Conservation (phyloP, 1,140 invertebrate species). For the Daktulosphaira vitifoliae region DNA sequence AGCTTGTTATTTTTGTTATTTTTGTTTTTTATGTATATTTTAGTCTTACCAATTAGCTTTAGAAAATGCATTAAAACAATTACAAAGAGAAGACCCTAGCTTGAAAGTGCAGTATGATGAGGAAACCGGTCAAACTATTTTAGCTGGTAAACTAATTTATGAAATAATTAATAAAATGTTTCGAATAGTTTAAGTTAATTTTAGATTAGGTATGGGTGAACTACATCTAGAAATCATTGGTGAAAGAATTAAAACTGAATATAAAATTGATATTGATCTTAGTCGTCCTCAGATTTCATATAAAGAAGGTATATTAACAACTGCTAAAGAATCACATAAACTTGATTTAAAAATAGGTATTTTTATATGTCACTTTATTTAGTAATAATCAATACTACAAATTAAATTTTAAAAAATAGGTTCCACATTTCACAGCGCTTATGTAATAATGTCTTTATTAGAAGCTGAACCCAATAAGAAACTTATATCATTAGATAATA, state of each 20-base stretch:
- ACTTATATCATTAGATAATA: constrained; percentile 52
- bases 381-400: too few relatives aligned
- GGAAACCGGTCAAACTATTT: constrained; percentile 77
- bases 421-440: constrained; percentile 2
- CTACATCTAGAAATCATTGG: constrained; percentile 92
- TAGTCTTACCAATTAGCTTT: constrained; percentile 60
- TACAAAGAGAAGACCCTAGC: constrained; percentile 91
- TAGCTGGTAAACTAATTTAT: constrained; percentile 51
- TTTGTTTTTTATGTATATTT: constrained; percentile 23
- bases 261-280: constrained; percentile 85
- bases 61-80: constrained; percentile 72
- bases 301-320: constrained; percentile 60
- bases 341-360: constrained; percentile 59
- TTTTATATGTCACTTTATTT: too few relatives aligned
- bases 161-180: not conserved
- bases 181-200: constrained; percentile 4
- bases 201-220: constrained; percentile 79
- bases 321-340: constrained; percentile 47
- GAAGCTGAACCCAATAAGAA: constrained; percentile 37
- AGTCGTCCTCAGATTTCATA: constrained; percentile 93
- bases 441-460: constrained; percentile 20
- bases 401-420: too few relatives aligned
- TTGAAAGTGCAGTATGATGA: constrained; percentile 63
- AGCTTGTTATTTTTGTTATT: too few relatives aligned
- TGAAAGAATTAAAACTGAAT: constrained; percentile 76